Evolutionary conservation across 2,888 invertebrate genomes (phyloP).

Genomic region (Lasius platythorax): DNA sequence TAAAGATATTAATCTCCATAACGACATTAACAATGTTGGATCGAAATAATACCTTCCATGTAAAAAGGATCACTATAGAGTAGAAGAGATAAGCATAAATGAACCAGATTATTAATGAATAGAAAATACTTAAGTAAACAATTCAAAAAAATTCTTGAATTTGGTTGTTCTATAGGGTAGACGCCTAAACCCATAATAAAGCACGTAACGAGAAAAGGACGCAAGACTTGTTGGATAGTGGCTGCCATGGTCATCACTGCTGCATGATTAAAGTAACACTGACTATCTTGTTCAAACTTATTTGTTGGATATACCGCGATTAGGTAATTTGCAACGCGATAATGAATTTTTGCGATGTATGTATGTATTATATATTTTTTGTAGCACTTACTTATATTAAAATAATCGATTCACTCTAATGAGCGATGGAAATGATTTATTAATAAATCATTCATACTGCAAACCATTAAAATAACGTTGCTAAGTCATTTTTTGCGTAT

Average conservation of each 20-base stretch:
- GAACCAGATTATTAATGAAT: not conserved
- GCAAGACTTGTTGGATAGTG: not conserved
- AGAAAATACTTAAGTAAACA: not conserved
- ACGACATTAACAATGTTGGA: not conserved
- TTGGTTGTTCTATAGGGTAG: not conserved
- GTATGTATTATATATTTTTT: no score
- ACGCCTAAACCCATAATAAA: constrained; percentile 2
- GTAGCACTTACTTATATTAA: no score
- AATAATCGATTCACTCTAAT: no score
- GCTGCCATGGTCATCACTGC: not conserved
- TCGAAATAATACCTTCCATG: not conserved
- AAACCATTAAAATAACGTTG: no score
- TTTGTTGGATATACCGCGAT: not conserved
- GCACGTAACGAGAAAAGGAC: not conserved
- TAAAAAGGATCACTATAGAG: not conserved
- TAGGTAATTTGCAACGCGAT: not conserved
- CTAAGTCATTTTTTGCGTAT: no score
- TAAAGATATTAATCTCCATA: not conserved
- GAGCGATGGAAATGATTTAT: no score
- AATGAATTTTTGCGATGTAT: not conserved
- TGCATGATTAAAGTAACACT: not conserved
- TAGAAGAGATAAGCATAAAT: not conserved
- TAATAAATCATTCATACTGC: no score
- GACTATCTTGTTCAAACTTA: not conserved
- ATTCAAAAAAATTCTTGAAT: not conserved